Percentiles rank a stretch among this genome's conserved stretches.
phyloP scores from a whole-genome alignment of 2,797 vertebrate species.

The Malacoraja senta region DNA sequence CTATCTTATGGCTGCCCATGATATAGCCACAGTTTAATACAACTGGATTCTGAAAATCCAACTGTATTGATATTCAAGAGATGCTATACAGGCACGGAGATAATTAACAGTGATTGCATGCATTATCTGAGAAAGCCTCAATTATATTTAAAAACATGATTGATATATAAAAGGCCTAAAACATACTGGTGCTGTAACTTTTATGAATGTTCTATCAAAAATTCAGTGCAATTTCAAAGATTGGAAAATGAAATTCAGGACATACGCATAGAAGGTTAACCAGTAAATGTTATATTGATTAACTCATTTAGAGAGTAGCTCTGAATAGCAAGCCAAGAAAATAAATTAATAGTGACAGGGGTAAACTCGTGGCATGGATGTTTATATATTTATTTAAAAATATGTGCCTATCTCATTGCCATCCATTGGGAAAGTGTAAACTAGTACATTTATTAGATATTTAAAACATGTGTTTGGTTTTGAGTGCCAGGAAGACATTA shows the following conservation, averaged over 20 bases:
- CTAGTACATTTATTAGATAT: background rate
- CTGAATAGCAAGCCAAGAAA: constrained; percentile 29
- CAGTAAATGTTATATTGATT: constrained; percentile 13
- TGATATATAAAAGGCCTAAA: constrained; percentile 22
- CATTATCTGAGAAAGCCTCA: constrained; percentile 28
- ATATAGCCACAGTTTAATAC: background rate
- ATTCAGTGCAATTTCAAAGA: background rate
- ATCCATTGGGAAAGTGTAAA: background rate
- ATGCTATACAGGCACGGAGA: background rate
- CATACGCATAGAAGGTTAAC: background rate
- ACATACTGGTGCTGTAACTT: background rate
- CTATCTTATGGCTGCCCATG: background rate
- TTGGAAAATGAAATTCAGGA: constrained; percentile 6
- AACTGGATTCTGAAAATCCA: background rate
- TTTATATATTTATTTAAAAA: background rate
- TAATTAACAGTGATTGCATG: constrained; percentile 35
- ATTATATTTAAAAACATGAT: constrained; percentile 36
- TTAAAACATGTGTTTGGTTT: background rate
- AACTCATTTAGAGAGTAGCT: constrained; percentile 25
- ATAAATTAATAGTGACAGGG: background rate
- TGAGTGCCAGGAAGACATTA: background rate
- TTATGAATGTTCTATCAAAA: constrained; percentile 21
- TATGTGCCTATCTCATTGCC: background rate
- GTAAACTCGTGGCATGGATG: background rate
- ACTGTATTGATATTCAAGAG: constrained; percentile 18